Evolutionary conservation across 2,888 invertebrate species (phyloP), one percentile per base, ranked within the genome.

Genomic region (Lasioglossum lativentre): DNA sequence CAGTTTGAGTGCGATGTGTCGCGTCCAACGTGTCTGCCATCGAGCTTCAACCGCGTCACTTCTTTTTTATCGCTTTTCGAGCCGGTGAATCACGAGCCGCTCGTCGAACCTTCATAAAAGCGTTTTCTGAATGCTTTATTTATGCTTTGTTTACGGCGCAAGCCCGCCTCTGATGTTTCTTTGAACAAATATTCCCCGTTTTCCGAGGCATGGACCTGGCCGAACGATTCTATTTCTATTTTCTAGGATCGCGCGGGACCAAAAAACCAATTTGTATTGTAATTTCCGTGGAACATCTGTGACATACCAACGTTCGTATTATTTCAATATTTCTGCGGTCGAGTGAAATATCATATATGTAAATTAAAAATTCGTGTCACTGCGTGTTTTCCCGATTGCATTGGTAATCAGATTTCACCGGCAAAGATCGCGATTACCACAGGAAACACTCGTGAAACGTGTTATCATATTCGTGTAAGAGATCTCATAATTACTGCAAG

Each of bases 251-350:
- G 52, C 40, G 45, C 42, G 34, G 56, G 14, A 82, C 71, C 68
- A 83, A 78, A 83, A 85, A 78, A 75, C 40, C 84, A 83, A 85
- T 85, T 83, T 85, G 34, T 78, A 83, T 85, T 83, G 83, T 83
- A 83, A 85, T 85, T 75, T 45, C 75, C 59, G 34, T 30, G 63
- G 74, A 40, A 34, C 84, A 85, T 63, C 84, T 85, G 83, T 56
- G 71, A 30, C 66, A 23, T 38, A 12, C 3, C 71, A 1, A 30
- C 66, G 16, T 27, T 5, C 45, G 45, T 34, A 56, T 68, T 68
- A 63, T 72, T 66, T 23, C 81, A 40, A 75, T 80, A 66, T 77
- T 71, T 80, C 34, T 45, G 30, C 63, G 16, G 30, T 52, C 70
- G 38, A 27, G 56, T 40, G n/a, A 82, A 82, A 68, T 42, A 77